Percentiles rank a stretch among this genome's conserved stretches.
phyloP scores from a whole-genome alignment of 1,140 invertebrate species.

The Drosophila bipectinata region DNA sequence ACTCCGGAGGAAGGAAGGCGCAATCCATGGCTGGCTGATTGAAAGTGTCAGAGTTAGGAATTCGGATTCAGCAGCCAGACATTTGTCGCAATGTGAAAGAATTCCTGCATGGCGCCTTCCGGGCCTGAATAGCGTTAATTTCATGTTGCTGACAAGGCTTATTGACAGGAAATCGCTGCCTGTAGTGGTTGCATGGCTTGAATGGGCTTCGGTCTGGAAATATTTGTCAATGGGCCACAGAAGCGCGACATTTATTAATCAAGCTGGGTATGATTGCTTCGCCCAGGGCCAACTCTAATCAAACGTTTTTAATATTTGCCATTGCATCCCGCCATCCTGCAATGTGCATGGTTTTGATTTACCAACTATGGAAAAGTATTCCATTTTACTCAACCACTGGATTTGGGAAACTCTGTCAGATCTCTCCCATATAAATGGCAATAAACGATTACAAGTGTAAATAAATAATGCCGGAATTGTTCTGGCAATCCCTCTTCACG shows the following conservation, averaged over 20 bases:
- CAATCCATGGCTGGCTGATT: conserved; percentile 54
- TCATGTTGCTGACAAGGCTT: conserved; percentile 68
- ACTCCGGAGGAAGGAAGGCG: neutral
- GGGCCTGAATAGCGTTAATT: conserved; percentile 70
- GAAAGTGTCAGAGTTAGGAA: conserved; percentile 60
- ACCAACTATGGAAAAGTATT: neutral
- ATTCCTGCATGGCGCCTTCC: conserved; percentile 45
- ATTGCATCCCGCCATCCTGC: conserved; percentile 26
- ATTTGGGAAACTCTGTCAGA: neutral
- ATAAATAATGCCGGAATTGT: conserved; percentile 22
- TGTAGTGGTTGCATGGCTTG: conserved; percentile 6
- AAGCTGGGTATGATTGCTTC: conserved; percentile 48
- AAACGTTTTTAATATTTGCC: conserved; percentile 20
- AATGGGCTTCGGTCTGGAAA: conserved; percentile 2
- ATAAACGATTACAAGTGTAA: conserved; percentile 29
- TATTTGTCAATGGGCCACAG: conserved; percentile 65
- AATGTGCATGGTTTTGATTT: conserved; percentile 16
- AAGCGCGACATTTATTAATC: conserved; percentile 75
- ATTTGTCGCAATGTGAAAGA: conserved; percentile 66
- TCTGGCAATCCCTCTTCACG: conserved; percentile 11
- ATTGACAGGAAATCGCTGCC: conserved; percentile 61
- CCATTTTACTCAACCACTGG: neutral
- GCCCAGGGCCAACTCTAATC: conserved; percentile 51
- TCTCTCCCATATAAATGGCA: neutral
- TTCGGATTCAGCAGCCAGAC: conserved; percentile 61